Base-by-base conservation (phyloP, 1,140 invertebrate genomes). In the Campoletis sonorensis region DNA sequence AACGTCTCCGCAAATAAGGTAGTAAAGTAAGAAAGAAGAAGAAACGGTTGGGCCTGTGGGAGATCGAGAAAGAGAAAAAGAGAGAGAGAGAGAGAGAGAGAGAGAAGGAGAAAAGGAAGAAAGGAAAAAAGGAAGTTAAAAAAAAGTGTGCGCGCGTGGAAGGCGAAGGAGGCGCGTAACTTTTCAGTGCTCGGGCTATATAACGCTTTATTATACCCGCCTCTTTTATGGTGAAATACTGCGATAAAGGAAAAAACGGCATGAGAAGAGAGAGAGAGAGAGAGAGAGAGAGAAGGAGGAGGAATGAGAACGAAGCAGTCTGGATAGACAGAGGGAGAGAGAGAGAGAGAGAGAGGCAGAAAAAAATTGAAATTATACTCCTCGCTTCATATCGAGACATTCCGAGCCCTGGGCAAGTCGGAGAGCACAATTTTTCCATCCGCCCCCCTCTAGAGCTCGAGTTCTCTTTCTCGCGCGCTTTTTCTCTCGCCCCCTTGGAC, bases 1-100 rank as follows among this genome's bases (percentile, higher is more conserved):
- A 89, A 91, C 87, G 88, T 89, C 88, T 91, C 90, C 89, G 88
- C 90, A 91, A 90, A 90, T 90, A 90, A 89, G 89, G 88, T 86
- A 88, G 86, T 89, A 91, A 90, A 90, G 89, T 85, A 81, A 83
- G 75, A 73, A 71, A 58, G 73, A 64, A 58, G 73, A 64, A 58
- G 68, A 72, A 71, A 58, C 40, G 40, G 40, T 45, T 45, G 40
- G 40, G 8, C 11, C 40, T 11, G 40, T 45, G 40, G 40, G 40
- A 45, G 40, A 45, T 45, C 40, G 40, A 45, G 3, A 82, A 64
- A 72, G 58, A 58, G 73, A 64, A 58, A 49, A 54, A 51, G 54
- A 72, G 80, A 77, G 73, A 77, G n/a, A n/a, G n/a, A n/a, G n/a
- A n/a, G n/a, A n/a, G n/a, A n/a, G n/a, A n/a, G n/a, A n/a, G n/a